Evolutionary conservation across 2,113 vertebrate genomes (phyloP), one percentile per base, ranked within the genome.

Genomic region (Clarias gariepinus): DNA sequence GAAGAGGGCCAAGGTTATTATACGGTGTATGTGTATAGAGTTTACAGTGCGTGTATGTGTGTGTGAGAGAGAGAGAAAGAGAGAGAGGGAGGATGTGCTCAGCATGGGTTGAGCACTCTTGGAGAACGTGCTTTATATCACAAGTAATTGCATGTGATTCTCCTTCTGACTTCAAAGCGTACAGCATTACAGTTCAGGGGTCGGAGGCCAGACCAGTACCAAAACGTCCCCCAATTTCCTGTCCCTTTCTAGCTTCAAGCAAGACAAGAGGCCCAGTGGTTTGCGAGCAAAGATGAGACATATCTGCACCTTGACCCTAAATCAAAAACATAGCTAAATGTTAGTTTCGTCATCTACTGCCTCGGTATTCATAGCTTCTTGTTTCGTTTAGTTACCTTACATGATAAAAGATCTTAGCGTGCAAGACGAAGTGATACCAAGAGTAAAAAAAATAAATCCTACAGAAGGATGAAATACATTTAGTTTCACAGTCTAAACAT

Each of bases 131-230:
- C 91, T 92, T 92, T 74, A 92, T 92, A 89, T 91, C 87, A 82
- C 87, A 69, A 91, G 86, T 92, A 93, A 94, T 94, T 93, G 91
- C 92, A 93, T 92, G 90, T 92, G 92, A 94, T 94, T 94, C 92
- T 90, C 86, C 84, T 91, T 85, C 63, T 13, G 23, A 92, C 93
- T 94, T 95, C 94, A 95, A 95, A 94, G 94, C 82, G 19, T 28
- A 85, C 73, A 88, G 89, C 47, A 89, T 86, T 89, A 87, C 53
- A 90, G 93, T 89, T 94, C 92, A 92, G 88, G 86, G 94, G 94
- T 95, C 93, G 92, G 89, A 94, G 93, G 89, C 91, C 92, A 89
- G 73, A 90, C 90, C 84, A 87, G 86, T 90, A 92, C 91, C 86
- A 91, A 87, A 92, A 90, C 92, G 88, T 91, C 91, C 92, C 91